A percentile compares a stretch with the other conserved stretches of the same genome.
These are phyloP conservation scores for Drosophila niveifrons DNA, from an alignment of 2,888 invertebrate genomes.

Conservation along the genomic window DNA sequence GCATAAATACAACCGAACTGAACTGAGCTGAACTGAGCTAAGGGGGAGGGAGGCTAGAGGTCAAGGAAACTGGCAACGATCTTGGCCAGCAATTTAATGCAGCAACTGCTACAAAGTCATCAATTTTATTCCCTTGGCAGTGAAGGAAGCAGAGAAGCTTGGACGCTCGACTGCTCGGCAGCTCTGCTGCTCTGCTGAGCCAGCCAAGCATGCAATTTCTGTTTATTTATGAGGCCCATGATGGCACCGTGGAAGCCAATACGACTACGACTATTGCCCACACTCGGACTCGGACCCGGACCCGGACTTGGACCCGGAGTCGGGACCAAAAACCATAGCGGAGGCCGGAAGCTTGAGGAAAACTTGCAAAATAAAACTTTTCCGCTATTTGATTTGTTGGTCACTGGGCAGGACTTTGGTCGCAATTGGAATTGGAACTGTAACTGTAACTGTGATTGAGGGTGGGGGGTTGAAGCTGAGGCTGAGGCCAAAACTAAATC, in stretches of 20 bases:
- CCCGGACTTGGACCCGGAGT: neutral
- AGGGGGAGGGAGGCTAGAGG: constrained; percentile 21
- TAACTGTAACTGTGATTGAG: too few relatives aligned
- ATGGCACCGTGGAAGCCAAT: constrained; percentile 29
- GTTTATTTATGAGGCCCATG: constrained; percentile 70
- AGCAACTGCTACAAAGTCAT: constrained; percentile 62
- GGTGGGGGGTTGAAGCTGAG: neutral
- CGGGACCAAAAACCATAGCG: constrained; percentile 10
- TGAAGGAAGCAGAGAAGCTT: neutral
- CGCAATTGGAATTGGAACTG: neutral
- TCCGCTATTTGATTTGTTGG: constrained; percentile 78
- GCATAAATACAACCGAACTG: constrained; percentile 46
- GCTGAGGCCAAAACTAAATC: constrained; percentile 45
- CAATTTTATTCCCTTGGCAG: constrained; percentile 58
- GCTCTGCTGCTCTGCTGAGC: constrained; percentile 33
- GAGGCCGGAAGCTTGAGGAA: constrained; percentile 62
- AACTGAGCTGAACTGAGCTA: constrained; percentile 1
- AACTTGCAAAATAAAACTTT: constrained; percentile 78
- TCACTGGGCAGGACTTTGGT: constrained; percentile 35
- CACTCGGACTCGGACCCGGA: neutral
- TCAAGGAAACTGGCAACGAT: constrained; percentile 30
- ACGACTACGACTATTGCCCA: constrained; percentile 18
- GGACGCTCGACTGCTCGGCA: constrained; percentile 27
- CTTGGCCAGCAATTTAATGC: constrained; percentile 42
- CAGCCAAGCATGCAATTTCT: constrained; percentile 73